phyloP scores from a whole-genome alignment of 23 tunicate species.

The Halocynthia aurantium region DNA sequence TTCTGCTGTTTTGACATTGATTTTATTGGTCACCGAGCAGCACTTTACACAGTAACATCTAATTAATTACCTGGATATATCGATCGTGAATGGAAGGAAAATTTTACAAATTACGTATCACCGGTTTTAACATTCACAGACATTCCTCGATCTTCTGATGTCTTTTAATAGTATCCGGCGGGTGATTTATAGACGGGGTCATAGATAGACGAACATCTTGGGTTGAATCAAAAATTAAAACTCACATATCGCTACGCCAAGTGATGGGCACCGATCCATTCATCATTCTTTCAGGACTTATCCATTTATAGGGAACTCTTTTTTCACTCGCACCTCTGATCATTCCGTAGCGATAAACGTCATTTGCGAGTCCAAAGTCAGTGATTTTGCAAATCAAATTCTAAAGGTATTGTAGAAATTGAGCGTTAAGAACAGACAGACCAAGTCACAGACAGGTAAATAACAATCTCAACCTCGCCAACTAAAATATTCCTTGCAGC shows the following conservation, averaged over 20 bases:
- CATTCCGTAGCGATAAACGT: constrained; percentile 87
- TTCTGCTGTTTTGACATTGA: no score
- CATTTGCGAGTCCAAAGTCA: constrained; percentile 90
- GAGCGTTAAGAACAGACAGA: neutral
- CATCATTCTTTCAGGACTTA: constrained; percentile 93
- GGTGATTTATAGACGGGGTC: neutral
- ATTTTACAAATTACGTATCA: no score
- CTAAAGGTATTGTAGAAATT: constrained; percentile 16
- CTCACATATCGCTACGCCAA: constrained; percentile 93
- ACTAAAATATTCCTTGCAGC: constrained; percentile 90
- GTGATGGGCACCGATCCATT: constrained; percentile 71
- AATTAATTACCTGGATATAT: no score
- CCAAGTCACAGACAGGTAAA: neutral
- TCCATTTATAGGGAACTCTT: constrained; percentile 87
- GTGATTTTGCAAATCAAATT: constrained; percentile 55
- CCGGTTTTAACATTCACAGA: no score
- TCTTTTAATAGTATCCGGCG: no score
- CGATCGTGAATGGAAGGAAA: no score
- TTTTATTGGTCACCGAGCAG: no score
- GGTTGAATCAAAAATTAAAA: neutral
- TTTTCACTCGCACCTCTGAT: constrained; percentile 83
- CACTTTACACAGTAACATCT: no score
- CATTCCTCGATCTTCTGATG: no score
- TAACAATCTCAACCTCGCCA: constrained; percentile 46
- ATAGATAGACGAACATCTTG: no score